Conservation (phyloP, 2,888 invertebrate genomes). For the Girardia tigrina region DNA sequence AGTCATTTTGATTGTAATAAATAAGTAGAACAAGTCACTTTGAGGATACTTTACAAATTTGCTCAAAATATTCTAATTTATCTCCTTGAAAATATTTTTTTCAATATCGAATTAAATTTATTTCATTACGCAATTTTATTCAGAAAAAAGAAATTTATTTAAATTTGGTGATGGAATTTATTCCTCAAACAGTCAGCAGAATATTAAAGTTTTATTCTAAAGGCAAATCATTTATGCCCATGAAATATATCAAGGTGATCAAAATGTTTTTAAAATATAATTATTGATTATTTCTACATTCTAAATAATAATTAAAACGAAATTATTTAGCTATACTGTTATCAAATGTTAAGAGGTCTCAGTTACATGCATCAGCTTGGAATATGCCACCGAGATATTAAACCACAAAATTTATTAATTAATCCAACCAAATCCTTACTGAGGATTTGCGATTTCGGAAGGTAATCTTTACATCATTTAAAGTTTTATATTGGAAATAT, state of each 20-base stretch:
- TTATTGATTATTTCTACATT: too few species aligned
- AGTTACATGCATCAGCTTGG: neutral
- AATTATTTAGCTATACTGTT: constrained; percentile 3
- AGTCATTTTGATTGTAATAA: too few species aligned
- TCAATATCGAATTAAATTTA: too few species aligned
- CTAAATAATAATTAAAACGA: too few species aligned
- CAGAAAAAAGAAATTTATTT: neutral
- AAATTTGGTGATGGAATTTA: neutral
- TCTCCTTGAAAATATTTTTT: too few species aligned
- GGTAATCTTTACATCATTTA: neutral
- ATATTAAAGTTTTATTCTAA: constrained; percentile 8
- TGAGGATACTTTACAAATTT: too few species aligned
- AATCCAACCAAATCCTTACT: neutral
- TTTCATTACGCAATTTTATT: too few species aligned
- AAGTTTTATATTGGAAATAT: neutral
- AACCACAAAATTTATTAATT: neutral
- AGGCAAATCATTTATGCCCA: neutral
- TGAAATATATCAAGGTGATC: neutral
- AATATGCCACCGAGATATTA: constrained; percentile 1
- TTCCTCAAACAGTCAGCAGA: constrained; percentile 12
- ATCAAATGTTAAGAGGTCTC: neutral
- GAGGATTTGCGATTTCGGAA: constrained; percentile 19
- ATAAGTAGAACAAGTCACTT: too few species aligned
- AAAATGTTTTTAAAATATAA: too few species aligned
- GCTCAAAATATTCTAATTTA: too few species aligned